Conservation (phyloP, 2,888 invertebrate genomes). For the Epirrita christyi region DNA sequence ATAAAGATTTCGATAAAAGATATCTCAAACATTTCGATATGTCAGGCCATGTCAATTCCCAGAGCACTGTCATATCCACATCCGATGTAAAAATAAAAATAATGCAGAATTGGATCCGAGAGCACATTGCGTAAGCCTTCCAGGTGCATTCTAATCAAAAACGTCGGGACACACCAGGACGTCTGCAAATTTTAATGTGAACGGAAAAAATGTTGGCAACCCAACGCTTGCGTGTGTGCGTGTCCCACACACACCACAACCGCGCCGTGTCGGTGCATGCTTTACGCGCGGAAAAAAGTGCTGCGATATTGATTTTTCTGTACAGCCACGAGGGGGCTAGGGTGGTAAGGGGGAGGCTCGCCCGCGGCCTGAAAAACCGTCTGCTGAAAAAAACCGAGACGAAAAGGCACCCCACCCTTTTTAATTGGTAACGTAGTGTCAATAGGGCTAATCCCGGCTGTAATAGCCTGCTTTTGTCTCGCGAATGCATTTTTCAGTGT, state of each 20-base stretch:
- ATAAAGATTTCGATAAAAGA: constrained; percentile 7
- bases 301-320: constrained; percentile 86
- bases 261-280: constrained; percentile 79
- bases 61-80: constrained; percentile 31
- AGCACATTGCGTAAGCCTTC: constrained; percentile 57
- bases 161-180: constrained; percentile 53
- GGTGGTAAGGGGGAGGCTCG: constrained; percentile 56
- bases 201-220: constrained; percentile 69
- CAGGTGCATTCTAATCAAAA: constrained; percentile 73
- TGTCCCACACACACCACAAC: constrained; percentile 57
- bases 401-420: constrained; percentile 84
- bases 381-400: constrained; percentile 84
- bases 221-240: constrained; percentile 64
- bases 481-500: constrained; percentile 80
- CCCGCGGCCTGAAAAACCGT: constrained; percentile 84
- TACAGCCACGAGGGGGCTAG: constrained; percentile 69
- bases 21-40: constrained; percentile 4
- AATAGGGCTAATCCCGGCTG: constrained; percentile 82
- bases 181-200: constrained; percentile 70
- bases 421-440: constrained; percentile 85
- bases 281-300: constrained; percentile 86
- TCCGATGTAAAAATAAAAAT: constrained; percentile 29
- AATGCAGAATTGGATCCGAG: constrained; percentile 20
- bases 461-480: constrained; percentile 82
- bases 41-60: constrained; percentile 35